Base-by-base conservation (phyloP, 2,113 vertebrate genomes). In the Chionodraco myersi region DNA sequence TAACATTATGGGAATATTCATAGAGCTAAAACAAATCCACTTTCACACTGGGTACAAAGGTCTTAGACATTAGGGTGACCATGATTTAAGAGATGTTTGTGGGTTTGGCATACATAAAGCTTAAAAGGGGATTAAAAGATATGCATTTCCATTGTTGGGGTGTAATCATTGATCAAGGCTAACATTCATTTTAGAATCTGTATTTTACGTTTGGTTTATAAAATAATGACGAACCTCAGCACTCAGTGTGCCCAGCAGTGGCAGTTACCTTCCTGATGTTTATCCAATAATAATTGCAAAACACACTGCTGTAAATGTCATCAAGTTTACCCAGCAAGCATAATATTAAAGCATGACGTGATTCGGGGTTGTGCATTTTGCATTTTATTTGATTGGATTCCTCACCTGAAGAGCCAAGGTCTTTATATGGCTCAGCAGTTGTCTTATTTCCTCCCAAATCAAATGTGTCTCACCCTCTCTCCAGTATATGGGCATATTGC, bases 361-460 rank as follows among this genome's bases (percentile, higher is more conserved):
- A 44, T 10, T 67, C 10, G 23, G 14, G 1, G 14, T 7, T 21
- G n/a, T 16, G 34, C 57, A 8, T 21, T 21, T 51, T 11, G 47
- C 34, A 48, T 23, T 18, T 44, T 26, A 51, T 56, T 61, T 71
- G 23, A 57, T 5, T n/a, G 56, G 16, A 48, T 61, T 57, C 30
- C 30, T 13, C 73, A 78, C 41, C 41, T 60, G 12, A 34, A 47
- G 16, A 63, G 41, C 5, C 49, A 36, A 0, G 5, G 7, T 54
- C 23, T 48, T 16, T 6, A 10, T 45, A 45, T 13, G 45, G 47
- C 49, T 75, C 52, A 79, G 52, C 67, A 68, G 60, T 49, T 75
- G 48, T 65, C 30, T 3, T 12, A 49, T 14, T 0, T 70, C 68
- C 62, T 64, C 80, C 77, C 47, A 73, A 72, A 6, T 10, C 5